Percentiles rank a stretch among this genome's conserved stretches.
Evolutionary conservation across 2,888 invertebrate species (phyloP).

Genomic region (Protophormia terraenovae): DNA sequence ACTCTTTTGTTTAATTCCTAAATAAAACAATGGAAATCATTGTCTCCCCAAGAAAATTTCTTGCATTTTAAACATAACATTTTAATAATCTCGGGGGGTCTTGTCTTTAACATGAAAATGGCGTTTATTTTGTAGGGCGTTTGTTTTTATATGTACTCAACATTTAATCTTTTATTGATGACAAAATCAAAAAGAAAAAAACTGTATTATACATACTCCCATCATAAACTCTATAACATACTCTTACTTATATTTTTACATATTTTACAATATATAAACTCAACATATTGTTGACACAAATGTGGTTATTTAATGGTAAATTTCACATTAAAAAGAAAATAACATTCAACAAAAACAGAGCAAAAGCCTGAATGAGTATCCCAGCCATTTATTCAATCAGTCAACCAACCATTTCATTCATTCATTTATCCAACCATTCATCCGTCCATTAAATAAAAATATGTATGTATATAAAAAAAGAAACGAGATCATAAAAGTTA

Average conservation of each 20-base stretch:
- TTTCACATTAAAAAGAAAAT: conserved; percentile 71
- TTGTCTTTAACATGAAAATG: conserved; percentile 54
- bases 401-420: conserved; percentile 53
- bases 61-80: background rate
- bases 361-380: conserved; percentile 57
- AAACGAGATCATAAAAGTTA: conserved; percentile 44
- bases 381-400: conserved; percentile 57
- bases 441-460: conserved; percentile 35
- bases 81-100: conserved; percentile 29
- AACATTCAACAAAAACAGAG: conserved; percentile 54
- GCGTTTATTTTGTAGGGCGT: conserved; percentile 40
- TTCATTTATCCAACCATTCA: conserved; percentile 52
- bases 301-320: conserved; percentile 76
- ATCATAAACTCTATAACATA: background rate
- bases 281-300: conserved; percentile 72
- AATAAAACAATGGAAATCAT: conserved; percentile 20
- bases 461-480: conserved; percentile 46
- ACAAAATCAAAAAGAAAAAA: conserved; percentile 1
- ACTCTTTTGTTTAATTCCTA: background rate
- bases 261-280: conserved; percentile 35
- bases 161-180: conserved; percentile 48
- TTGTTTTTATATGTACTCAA: conserved; percentile 7
- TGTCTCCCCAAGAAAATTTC: background rate
- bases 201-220: background rate
- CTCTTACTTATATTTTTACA: background rate